phyloP scores from a whole-genome alignment of 2,113 vertebrate species.

The Felis chaus region DNA sequence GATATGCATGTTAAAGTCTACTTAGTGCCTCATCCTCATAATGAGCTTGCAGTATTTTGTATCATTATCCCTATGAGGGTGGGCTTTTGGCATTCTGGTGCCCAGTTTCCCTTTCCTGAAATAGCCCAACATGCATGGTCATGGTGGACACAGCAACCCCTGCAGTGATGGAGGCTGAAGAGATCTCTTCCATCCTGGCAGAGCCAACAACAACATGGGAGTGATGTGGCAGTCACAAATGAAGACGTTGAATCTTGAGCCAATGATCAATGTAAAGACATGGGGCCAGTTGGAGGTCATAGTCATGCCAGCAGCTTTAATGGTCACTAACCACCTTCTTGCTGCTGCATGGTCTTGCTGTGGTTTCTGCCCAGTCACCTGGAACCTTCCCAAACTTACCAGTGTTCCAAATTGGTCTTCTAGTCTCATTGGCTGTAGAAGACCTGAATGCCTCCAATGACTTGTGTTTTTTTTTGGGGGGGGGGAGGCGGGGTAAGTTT shows the following conservation, averaged over 20 bases:
- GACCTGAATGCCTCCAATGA: not conserved
- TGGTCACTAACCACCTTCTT: not conserved
- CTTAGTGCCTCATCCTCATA: not conserved
- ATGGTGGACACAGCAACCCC: not conserved
- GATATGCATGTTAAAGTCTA: not conserved
- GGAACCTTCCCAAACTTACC: not conserved
- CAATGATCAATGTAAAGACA: too few species aligned
- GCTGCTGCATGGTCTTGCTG: not conserved
- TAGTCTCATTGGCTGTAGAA: not conserved
- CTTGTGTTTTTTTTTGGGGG: not conserved
- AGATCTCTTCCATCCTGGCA: not conserved
- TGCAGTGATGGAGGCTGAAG: not conserved
- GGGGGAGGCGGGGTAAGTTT: not conserved
- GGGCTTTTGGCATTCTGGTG: not conserved
- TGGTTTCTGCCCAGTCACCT: not conserved
- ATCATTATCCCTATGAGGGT: not conserved
- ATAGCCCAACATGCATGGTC: not conserved
- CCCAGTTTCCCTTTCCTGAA: not conserved
- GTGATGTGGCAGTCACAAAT: fast-evolving
- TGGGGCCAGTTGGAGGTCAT: not conserved
- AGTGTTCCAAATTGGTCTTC: not conserved
- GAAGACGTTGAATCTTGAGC: not conserved
- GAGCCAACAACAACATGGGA: not conserved
- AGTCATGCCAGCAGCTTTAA: not conserved
- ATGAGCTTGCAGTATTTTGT: not conserved